A percentile compares a stretch with the other conserved stretches of the same genome.
Conservation (phyloP, 1,140 invertebrate genomes). For the Apis florea region DNA sequence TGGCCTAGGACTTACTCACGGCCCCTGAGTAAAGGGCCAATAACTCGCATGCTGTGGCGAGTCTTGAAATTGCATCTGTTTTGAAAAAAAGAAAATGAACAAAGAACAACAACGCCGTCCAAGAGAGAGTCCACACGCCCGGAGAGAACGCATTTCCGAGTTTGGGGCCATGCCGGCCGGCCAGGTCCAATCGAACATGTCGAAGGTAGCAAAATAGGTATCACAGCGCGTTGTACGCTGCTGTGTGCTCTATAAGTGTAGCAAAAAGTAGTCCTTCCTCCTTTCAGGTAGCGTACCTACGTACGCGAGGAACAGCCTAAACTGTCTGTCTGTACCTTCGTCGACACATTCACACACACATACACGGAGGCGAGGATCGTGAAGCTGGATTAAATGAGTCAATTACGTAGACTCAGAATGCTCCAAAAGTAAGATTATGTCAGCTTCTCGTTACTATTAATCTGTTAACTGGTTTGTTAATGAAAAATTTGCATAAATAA, state of each 20-base stretch:
- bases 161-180: background rate
- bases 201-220: slow-evolving; percentile 58
- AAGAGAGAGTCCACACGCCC: slow-evolving; percentile 9
- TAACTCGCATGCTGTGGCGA: background rate
- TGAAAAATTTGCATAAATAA: background rate
- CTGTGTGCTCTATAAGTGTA: slow-evolving; percentile 56
- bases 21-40: slow-evolving; percentile 65
- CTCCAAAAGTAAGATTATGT: background rate
- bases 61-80: background rate
- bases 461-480: slow-evolving; percentile 4
- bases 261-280: slow-evolving; percentile 67
- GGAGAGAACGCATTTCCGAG: background rate
- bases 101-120: background rate
- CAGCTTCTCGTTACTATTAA: slow-evolving; percentile 10
- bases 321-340: slow-evolving; percentile 24
- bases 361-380: slow-evolving; percentile 14
- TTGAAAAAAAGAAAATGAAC: background rate
- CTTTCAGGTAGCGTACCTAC: slow-evolving; percentile 60
- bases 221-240: slow-evolving; percentile 36
- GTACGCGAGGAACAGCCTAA: slow-evolving; percentile 23
- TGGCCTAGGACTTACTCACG: slow-evolving; percentile 73
- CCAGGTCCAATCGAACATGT: slow-evolving; percentile 24
- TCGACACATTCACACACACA: slow-evolving; percentile 6
- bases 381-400: slow-evolving; percentile 27
- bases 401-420: slow-evolving; percentile 7